Evolutionary conservation across 35 echinoderm and acorn worm species (phyloP), one percentile per base, ranked within the genome.

Genomic region (Apostichopus japonicus): DNA sequence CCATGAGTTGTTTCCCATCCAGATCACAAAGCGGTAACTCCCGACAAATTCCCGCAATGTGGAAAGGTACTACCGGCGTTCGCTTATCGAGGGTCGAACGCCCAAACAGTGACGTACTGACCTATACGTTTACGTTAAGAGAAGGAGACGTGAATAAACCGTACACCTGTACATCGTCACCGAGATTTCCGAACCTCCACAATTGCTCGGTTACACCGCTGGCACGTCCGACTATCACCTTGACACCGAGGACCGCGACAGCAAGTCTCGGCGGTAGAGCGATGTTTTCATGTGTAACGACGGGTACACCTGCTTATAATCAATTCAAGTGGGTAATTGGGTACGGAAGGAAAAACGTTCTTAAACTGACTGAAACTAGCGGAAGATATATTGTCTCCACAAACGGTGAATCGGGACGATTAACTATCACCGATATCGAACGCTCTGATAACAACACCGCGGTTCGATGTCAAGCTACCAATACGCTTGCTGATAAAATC

Each of bases 371-470:
- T n/a, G 90, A 79, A 79, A 78, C 17, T 24, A 78, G 9, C 5
- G 90, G 90, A 2, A 52, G 90, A 53, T 91, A 91, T 91, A 79
- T 91, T 14, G 44, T 91, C 23, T 79, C 76, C n/a, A 77, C 9
- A 4, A 79, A 57, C n/a, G 73, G 73, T 77, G 23, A n/a, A 4
- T 78, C 90, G 5, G 71, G 72, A 15, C 78, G 72, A 23, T 79
- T 91, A 22, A 78, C 76, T 8, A 91, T 91, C 54, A 91, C 5
- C 33, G 58, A 91, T 56, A 55, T 91, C n/a, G 13, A 56, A 59
- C 17, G 19, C 14, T 77, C 90, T 24, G 90, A 91, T 79, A 91
- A 91, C 58, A 78, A 78, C 52, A 91, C 90, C n/a, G 44, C 90
- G 17, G 77, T 91, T 52, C 70, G 90, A 22, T 91, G 90, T 78